These are phyloP conservation scores for Clitarchus hookeri DNA, from an alignment of 2,888 invertebrate genomes.

Conservation along the genomic window DNA sequence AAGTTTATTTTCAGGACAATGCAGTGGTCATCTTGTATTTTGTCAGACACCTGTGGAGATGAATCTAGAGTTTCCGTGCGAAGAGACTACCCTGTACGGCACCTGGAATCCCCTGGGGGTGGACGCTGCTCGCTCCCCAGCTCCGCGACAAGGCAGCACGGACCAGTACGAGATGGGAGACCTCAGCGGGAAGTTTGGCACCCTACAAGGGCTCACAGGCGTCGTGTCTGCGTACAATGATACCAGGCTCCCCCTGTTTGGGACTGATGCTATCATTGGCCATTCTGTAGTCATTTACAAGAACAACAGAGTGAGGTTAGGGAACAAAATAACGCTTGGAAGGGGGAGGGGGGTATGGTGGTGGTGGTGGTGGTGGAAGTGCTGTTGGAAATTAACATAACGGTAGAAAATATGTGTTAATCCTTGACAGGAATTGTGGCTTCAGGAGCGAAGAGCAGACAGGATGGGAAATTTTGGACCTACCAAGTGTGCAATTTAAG, in stretches of 20 bases:
- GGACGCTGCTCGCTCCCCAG: slow-evolving; percentile 65
- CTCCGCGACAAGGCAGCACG: slow-evolving; percentile 69
- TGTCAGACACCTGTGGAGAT: slow-evolving; percentile 78
- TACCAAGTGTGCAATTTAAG: too few species aligned
- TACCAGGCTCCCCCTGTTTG: slow-evolving; percentile 79
- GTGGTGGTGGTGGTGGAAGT: neutral
- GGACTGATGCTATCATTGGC: slow-evolving; percentile 79
- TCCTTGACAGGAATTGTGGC: too few species aligned
- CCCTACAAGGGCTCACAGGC: slow-evolving; percentile 65
- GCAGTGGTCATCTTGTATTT: too few species aligned
- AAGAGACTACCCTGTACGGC: slow-evolving; percentile 78
- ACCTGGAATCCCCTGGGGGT: slow-evolving; percentile 85
- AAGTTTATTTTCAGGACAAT: too few species aligned
- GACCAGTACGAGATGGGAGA: slow-evolving; percentile 89
- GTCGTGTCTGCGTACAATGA: slow-evolving; percentile 68
- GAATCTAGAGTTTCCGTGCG: slow-evolving; percentile 86
- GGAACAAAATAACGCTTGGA: neutral
- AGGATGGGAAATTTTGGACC: too few species aligned
- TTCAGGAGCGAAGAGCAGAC: too few species aligned
- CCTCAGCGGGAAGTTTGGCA: slow-evolving; percentile 84
- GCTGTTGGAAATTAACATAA: too few species aligned
- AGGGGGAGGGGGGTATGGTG: too few species aligned
- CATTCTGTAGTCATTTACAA: slow-evolving; percentile 85
- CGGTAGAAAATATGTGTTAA: too few species aligned
- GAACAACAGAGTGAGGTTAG: slow-evolving; percentile 46